These are phyloP conservation scores for Meloidogyne exigua DNA, from an alignment of 1,140 invertebrate genomes.

Conservation along the genomic window DNA sequence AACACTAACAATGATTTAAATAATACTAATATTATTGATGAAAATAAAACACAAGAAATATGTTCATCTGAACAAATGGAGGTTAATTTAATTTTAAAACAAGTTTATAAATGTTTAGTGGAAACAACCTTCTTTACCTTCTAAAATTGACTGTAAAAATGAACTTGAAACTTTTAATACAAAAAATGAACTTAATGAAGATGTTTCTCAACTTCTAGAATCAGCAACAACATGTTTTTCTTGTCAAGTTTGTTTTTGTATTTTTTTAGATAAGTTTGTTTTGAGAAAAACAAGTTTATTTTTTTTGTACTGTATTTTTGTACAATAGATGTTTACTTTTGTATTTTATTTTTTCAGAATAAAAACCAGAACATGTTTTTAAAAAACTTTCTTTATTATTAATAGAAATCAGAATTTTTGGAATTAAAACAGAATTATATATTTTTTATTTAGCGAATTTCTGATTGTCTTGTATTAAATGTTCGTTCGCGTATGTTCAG, in stretches of 20 bases:
- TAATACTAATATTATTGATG: background rate
- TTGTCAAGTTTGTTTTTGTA: background rate
- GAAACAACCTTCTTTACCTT: background rate
- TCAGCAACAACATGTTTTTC: background rate
- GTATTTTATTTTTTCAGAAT: background rate
- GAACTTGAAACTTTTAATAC: background rate
- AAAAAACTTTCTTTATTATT: too few species aligned
- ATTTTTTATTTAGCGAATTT: slow-evolving; percentile 2
- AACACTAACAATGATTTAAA: background rate
- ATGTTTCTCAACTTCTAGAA: background rate
- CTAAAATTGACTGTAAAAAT: background rate
- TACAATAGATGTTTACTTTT: background rate
- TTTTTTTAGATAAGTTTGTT: background rate
- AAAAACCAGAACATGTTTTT: background rate
- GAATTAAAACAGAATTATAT: too few species aligned
- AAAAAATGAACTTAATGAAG: background rate
- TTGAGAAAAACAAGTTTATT: background rate
- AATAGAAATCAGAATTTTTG: too few species aligned
- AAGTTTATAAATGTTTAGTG: background rate
- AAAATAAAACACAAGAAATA: background rate
- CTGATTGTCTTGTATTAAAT: slow-evolving; percentile 2
- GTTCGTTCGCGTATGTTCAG: background rate
- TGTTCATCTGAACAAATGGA: background rate
- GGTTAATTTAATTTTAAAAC: background rate
- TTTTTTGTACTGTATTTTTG: background rate